Evolutionary conservation across 2,113 vertebrate species (phyloP), one percentile per base, ranked within the genome.

Genomic region (Edolisoma coerulescens): DNA sequence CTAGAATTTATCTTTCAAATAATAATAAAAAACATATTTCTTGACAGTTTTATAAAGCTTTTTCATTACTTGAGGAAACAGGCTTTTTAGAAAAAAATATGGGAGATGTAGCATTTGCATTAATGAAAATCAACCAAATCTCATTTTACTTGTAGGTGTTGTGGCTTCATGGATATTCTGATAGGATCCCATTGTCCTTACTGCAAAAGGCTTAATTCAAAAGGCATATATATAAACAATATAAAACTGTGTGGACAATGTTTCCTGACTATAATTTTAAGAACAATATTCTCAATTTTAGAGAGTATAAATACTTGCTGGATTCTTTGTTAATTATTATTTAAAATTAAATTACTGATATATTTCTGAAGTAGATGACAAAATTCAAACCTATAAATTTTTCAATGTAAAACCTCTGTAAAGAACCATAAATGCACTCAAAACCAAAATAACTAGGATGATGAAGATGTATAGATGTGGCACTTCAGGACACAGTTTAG

Each of bases 401-500:
- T 65, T 37, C 35, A 37, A 10, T 44, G 9, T 60, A 65, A 82
- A 44, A 13, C 4, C 13, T 19, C 9, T 56, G 16, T 24, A 65
- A 37, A 56, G 37, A 60, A 19, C 0, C 2, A 61, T 37, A 67
- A 83, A 60, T 5, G 1, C 3, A 50, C 49, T 65, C 14, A n/a
- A 52, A 65, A 17, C 12, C 7, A 53, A 47, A 60, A 74, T 35
- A 1, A 20, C 5, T 54, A 47, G 21, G 13, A 11, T 22, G 33
- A 26, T 60, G 28, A 24, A 75, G 7, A 26, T 74, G 30, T 9
- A 33, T 11, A 65, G 18, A 59, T 39, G 7, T 45, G 7, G 13
- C 3, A 30, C 5, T 10, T 53, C 39, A 17, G 6, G 28, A n/a
- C 16, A 82, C 0, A 0, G 6, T 47, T 41, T 30, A 45, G 11